Evolutionary conservation across 2,888 invertebrate genomes (phyloP).

Genomic region (Drosophila picticornis): DNA sequence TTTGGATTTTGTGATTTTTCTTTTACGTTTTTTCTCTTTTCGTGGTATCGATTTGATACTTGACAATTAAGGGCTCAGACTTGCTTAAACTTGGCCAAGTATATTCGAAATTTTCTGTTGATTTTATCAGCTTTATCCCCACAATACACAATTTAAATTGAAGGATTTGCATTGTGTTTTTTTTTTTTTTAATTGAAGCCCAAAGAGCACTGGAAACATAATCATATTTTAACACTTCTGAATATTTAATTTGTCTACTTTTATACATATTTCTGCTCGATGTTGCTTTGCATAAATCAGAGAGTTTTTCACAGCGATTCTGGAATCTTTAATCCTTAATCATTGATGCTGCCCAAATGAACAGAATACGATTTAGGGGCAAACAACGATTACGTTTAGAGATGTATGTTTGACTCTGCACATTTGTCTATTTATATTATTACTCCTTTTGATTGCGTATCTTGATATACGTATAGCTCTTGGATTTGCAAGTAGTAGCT

Average conservation of each 20-base stretch:
- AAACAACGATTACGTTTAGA: not conserved
- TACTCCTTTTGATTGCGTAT: slow-evolving; percentile 41
- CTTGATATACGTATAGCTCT: slow-evolving; percentile 8
- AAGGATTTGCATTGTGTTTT: not conserved
- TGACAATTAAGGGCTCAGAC: slow-evolving; percentile 20
- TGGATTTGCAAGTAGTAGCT: not conserved
- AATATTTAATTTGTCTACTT: not conserved
- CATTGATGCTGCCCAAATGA: not conserved
- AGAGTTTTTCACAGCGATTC: not conserved
- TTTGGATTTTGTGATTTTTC: slow-evolving; percentile 14
- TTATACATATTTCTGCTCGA: not conserved
- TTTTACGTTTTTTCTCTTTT: slow-evolving; percentile 1
- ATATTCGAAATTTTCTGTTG: not conserved
- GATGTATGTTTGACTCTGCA: slow-evolving; percentile 8
- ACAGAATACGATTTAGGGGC: slow-evolving; percentile 8
- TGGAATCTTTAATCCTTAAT: not conserved
- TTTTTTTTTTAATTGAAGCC: not conserved
- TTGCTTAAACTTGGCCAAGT: slow-evolving; percentile 4
- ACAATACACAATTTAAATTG: not conserved
- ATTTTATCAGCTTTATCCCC: not conserved
- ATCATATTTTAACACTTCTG: not conserved
- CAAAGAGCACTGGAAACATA: not conserved
- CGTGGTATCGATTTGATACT: slow-evolving; percentile 38
- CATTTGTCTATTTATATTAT: slow-evolving; percentile 17
- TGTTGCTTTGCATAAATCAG: not conserved